Conservation (phyloP, 2,888 invertebrate species). For the Baccha elongata region DNA sequence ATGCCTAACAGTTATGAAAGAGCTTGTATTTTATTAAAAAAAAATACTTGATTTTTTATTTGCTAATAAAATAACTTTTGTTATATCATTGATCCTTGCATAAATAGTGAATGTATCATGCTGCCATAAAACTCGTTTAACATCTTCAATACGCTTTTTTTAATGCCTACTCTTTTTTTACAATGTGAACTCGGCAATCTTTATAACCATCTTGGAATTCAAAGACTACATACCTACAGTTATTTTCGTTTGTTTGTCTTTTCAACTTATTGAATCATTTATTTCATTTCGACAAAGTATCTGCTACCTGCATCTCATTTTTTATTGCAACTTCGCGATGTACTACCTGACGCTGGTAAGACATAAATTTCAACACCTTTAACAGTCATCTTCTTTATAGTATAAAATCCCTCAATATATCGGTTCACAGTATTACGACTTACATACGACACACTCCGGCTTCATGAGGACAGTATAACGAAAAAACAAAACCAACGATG, state of each 20-base stretch:
- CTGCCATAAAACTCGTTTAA: no score
- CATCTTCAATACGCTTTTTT: not conserved
- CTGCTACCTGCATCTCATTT: slow-evolving; percentile 40
- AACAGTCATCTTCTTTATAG: slow-evolving; percentile 14
- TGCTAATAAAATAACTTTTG: no score
- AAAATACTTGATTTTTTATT: no score
- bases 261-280: slow-evolving; percentile 37
- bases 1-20: no score
- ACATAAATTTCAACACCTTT: slow-evolving; percentile 38
- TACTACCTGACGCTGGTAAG: slow-evolving; percentile 29
- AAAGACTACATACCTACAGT: not conserved
- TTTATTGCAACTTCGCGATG: slow-evolving; percentile 26
- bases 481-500: not conserved
- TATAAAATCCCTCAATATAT: slow-evolving; percentile 5
- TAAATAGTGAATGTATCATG: no score
- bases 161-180: no score
- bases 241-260: not conserved
- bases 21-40: no score
- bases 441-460: slow-evolving; percentile 17
- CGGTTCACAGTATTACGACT: slow-evolving; percentile 14
- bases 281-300: slow-evolving; percentile 39
- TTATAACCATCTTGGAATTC: slow-evolving; percentile 4
- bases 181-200: not conserved
- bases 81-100: no score
- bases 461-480: slow-evolving; percentile 6